Percentiles rank a stretch among this genome's conserved stretches.
Conservation (phyloP, 2,113 vertebrate species). For the Spilogale gracilis region DNA sequence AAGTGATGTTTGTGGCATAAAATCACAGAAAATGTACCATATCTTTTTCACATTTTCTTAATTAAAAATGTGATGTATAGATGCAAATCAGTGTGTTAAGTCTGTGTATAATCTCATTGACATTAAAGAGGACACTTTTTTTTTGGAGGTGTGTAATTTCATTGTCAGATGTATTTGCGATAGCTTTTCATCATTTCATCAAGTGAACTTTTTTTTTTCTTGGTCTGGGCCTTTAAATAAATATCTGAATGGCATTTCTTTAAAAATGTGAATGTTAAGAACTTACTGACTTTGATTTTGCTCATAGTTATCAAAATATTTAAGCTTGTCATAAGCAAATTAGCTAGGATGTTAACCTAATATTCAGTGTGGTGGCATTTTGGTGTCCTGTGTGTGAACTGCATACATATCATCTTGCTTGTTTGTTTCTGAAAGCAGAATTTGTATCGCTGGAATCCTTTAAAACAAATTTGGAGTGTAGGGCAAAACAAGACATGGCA, state of each 20-base stretch:
- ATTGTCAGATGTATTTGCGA: background rate
- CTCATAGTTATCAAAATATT: background rate
- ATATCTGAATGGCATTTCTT: constrained; percentile 2
- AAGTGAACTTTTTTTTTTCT: background rate
- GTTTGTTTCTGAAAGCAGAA: constrained; percentile 10
- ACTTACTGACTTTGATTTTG: background rate
- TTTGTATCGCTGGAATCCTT: constrained; percentile 20
- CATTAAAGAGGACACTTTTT: constrained; percentile 85
- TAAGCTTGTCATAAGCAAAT: background rate
- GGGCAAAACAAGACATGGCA: background rate
- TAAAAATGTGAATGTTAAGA: constrained; percentile 18
- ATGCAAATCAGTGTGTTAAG: constrained; percentile 44
- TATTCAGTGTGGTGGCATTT: background rate
- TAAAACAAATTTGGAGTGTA: background rate
- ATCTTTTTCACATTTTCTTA: constrained; percentile 80
- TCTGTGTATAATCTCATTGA: constrained; percentile 81
- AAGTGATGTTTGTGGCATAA: constrained; percentile 76
- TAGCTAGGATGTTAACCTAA: background rate
- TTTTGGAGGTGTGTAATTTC: constrained; percentile 39
- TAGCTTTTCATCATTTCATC: background rate
- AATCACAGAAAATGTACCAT: constrained; percentile 58
- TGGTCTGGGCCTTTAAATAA: background rate
- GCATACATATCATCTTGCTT: background rate
- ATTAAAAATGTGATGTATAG: constrained; percentile 81
- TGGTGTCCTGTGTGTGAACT: background rate